Evolutionary conservation across 2,888 invertebrate genomes (phyloP).

Genomic region (Eulithis prunata): DNA sequence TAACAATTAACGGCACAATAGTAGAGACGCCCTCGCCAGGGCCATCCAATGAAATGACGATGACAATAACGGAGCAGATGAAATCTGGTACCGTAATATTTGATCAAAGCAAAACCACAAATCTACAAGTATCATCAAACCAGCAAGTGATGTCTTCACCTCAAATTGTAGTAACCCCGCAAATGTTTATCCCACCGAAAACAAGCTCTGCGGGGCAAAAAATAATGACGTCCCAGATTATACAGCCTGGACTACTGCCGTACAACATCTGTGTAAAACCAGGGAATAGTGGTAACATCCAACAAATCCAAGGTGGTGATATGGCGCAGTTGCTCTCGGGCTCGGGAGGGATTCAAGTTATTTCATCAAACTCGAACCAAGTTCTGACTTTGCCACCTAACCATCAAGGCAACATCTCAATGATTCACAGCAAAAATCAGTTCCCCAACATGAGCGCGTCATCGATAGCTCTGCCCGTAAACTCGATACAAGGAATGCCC

Average conservation of each 20-base stretch:
- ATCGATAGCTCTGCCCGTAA: conserved; percentile 78
- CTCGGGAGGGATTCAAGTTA: conserved; percentile 78
- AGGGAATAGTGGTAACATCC: conserved; percentile 72
- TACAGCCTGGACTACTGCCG: conserved; percentile 75
- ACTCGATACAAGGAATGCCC: conserved; percentile 79
- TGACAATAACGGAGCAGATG: conserved; percentile 81
- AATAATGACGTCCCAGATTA: conserved; percentile 74
- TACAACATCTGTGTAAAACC: conserved; percentile 82
- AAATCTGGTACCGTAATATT: conserved; percentile 79
- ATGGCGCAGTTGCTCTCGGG: conserved; percentile 77
- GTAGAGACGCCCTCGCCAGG: conserved; percentile 83
- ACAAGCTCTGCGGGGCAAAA: conserved; percentile 72
- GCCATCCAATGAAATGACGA: conserved; percentile 78
- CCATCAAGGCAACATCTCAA: conserved; percentile 67
- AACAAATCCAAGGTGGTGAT: conserved; percentile 76
- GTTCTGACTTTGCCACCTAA: conserved; percentile 77
- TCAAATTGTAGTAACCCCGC: conserved; percentile 80
- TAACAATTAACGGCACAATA: conserved; percentile 81
- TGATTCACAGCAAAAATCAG: conserved; percentile 78
- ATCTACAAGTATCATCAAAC: conserved; percentile 76
- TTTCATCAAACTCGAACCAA: conserved; percentile 81
- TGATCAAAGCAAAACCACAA: conserved; percentile 77
- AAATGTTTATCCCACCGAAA: conserved; percentile 79
- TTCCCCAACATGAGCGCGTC: conserved; percentile 81
- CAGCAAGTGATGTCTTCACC: conserved; percentile 78